Evolutionary conservation across 2,888 invertebrate genomes (phyloP), one percentile per base, ranked within the genome.

Genomic region (Rhabditophanes sp.): DNA sequence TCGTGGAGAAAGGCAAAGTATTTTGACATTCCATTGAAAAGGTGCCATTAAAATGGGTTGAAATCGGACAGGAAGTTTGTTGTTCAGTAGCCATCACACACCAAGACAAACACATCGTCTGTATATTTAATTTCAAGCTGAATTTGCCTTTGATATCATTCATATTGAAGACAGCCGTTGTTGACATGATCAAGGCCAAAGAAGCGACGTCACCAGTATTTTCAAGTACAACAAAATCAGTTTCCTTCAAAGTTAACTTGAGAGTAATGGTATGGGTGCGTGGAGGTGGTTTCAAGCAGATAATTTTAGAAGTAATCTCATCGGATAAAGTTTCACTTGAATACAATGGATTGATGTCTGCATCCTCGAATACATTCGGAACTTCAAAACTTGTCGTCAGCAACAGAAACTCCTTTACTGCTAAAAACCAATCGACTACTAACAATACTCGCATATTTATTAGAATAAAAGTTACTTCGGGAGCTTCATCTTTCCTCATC

Each of bases 221-320:
- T 66, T 93, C 90, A 1, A 93, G 80, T 21, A 90, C 74, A 20
- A 93, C 83, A 37, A 93, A 72, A 69, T 96, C 88, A 3, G 87
- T 88, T 68, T 90, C 84, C 0, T 84, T 85, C 17, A 90, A 77
- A 67, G 88, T 90, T 35, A 93, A 72, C 66, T 84, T 84, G 21
- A 88, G 70, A 67, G 88, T 87, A 66, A 50, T 31, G 18, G 47
- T 45, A 22, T 49, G 48, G 16, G 27, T 11, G 9, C n/a, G n/a
- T n/a, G n/a, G n/a, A n/a, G n/a, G n/a, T n/a, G n/a, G n/a, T n/a
- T n/a, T n/a, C n/a, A n/a, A n/a, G n/a, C n/a, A n/a, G n/a, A n/a
- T n/a, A n/a, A n/a, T n/a, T n/a, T n/a, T n/a, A n/a, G n/a, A n/a
- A n/a, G n/a, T n/a, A n/a, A 18, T 16, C 11, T 35, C 33, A n/a